Conservation (phyloP, 2,113 vertebrate species). For the Xenopus borealis region DNA sequence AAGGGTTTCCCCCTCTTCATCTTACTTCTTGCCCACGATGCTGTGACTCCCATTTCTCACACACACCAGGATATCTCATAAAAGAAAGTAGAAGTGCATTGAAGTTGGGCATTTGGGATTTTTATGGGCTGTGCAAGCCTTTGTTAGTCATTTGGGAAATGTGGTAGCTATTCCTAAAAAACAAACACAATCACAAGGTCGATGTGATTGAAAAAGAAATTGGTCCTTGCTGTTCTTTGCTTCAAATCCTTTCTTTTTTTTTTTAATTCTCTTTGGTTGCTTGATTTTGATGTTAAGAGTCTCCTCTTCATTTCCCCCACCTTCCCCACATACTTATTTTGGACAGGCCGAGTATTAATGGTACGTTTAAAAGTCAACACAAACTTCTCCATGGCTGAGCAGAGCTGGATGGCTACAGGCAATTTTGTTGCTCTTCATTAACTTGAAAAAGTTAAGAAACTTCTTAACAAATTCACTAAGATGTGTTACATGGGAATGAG, state of each 20-base stretch:
- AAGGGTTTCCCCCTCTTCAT: neutral
- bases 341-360: conserved; percentile 62
- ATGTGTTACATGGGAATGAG: conserved; percentile 67
- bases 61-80: conserved; percentile 32
- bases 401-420: conserved; percentile 60
- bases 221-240: neutral
- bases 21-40: neutral
- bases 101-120: neutral
- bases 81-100: conserved; percentile 10
- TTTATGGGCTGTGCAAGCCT: conserved; percentile 26
- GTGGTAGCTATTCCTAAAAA: conserved; percentile 29
- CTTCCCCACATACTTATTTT: conserved; percentile 19
- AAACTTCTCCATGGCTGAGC: conserved; percentile 66
- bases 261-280: conserved; percentile 23
- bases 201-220: conserved; percentile 25
- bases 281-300: conserved; percentile 35
- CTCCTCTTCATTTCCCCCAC: conserved; percentile 33
- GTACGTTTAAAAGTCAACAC: conserved; percentile 64
- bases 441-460: conserved; percentile 47
- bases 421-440: conserved; percentile 56
- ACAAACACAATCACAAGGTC: conserved; percentile 40
- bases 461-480: conserved; percentile 50
- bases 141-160: conserved; percentile 37
- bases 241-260: too few relatives aligned
- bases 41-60: conserved; percentile 17